Conservation (phyloP, 2,113 vertebrate genomes). For the Hypocryptadius cinnamomeus region DNA sequence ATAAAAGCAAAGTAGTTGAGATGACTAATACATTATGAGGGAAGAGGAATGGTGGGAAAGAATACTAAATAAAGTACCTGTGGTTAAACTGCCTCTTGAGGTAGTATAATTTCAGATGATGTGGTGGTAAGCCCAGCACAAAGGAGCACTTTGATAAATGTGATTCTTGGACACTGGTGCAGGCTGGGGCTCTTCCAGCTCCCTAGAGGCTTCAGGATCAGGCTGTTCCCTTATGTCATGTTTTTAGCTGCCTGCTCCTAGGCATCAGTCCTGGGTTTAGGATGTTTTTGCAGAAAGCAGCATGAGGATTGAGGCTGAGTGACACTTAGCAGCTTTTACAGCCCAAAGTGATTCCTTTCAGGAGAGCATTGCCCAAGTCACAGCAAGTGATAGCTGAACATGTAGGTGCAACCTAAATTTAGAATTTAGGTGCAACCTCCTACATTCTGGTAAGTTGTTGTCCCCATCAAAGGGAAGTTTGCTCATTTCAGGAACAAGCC, state of each 20-base stretch:
- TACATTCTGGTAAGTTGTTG: neutral
- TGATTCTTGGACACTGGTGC: neutral
- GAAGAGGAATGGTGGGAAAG: neutral
- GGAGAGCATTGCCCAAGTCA: neutral
- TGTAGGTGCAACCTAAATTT: too few species aligned
- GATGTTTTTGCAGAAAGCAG: neutral
- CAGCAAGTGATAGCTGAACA: neutral
- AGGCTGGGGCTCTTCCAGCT: neutral
- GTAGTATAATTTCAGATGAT: neutral
- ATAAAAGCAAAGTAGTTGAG: neutral
- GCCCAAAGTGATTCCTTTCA: neutral
- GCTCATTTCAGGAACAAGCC: neutral
- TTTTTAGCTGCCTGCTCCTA: neutral
- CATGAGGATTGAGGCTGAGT: neutral
- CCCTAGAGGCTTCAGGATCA: neutral
- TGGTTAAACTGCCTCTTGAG: slow-evolving; percentile 16
- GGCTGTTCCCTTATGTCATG: neutral
- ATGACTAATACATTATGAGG: neutral
- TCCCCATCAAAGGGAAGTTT: neutral
- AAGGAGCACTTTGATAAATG: neutral
- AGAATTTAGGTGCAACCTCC: neutral
- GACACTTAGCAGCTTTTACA: neutral
- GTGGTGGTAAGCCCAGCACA: neutral
- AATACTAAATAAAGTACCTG: neutral
- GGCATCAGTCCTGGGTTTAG: neutral